Percentiles rank a stretch among this genome's conserved stretches.
phyloP scores from a whole-genome alignment of 2,113 vertebrate species.

The Aspidoscelis tigris region DNA sequence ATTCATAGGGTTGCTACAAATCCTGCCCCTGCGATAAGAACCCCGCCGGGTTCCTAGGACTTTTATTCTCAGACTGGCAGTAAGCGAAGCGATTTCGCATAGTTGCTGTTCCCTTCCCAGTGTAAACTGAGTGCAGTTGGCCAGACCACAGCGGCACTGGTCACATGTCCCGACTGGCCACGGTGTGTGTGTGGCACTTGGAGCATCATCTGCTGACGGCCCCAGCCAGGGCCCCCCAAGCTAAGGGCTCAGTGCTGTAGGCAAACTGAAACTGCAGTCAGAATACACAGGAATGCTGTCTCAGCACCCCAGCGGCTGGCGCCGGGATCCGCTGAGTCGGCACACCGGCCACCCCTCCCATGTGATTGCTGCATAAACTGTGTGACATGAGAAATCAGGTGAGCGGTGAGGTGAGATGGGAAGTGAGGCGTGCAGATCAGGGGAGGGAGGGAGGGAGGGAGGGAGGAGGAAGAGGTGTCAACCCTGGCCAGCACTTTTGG shows the following conservation, averaged over 20 bases:
- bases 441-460: constrained; percentile 26
- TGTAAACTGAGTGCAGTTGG: constrained; percentile 28
- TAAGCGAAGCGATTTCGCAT: constrained; percentile 28
- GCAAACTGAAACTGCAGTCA: constrained; percentile 42
- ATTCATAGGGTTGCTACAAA: too few species aligned
- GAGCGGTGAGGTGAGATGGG: constrained; percentile 52
- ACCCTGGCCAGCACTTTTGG: background rate
- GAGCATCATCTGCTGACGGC: constrained; percentile 7
- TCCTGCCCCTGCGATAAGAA: background rate
- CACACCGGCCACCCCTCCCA: constrained; percentile 45
- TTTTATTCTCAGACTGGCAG: constrained; percentile 16
- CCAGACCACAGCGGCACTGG: constrained; percentile 4
- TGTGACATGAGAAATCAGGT: constrained; percentile 60
- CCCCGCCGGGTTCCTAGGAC: background rate
- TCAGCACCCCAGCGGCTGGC: constrained; percentile 61
- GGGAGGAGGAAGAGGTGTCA: background rate
- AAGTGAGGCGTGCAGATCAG: constrained; percentile 49
- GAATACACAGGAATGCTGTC: constrained; percentile 65
- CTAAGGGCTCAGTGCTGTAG: constrained; percentile 52
- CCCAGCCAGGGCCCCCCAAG: constrained; percentile 49
- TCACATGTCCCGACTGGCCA: constrained; percentile 30
- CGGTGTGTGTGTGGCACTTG: constrained; percentile 16
- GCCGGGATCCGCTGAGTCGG: constrained; percentile 54
- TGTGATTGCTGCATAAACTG: constrained; percentile 57
- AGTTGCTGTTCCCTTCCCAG: constrained; percentile 13